Conservation (phyloP, 2,888 invertebrate genomes). For the Dryobota labecula region DNA sequence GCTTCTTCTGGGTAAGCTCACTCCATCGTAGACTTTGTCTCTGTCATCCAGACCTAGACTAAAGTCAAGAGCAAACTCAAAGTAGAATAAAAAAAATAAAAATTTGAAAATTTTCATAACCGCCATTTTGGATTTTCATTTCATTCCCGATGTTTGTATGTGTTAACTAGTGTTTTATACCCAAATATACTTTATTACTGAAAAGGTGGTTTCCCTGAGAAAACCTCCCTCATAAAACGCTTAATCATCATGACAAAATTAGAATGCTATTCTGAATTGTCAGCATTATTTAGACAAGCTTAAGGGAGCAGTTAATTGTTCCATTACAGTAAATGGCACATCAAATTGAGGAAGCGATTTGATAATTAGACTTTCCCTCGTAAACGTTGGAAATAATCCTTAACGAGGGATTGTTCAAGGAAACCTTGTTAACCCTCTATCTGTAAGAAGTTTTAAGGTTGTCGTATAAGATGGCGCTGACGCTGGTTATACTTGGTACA, state of each 20-base stretch:
- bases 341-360: constrained; percentile 46
- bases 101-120: too few relatives aligned
- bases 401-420: not conserved
- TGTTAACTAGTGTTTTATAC: too few relatives aligned
- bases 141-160: too few relatives aligned
- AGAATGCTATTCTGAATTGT: constrained; percentile 1
- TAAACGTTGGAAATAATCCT: constrained; percentile 39
- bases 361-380: constrained; percentile 40
- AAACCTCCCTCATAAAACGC: too few relatives aligned
- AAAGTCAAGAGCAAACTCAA: too few relatives aligned
- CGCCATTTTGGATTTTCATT: too few relatives aligned
- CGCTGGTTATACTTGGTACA: not conserved
- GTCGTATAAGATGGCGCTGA: not conserved
- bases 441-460: not conserved
- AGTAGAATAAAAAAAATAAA: too few relatives aligned
- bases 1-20: too few relatives aligned
- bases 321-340: constrained; percentile 39
- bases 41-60: too few relatives aligned
- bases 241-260: not conserved
- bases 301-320: constrained; percentile 25
- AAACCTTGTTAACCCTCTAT: constrained; percentile 5
- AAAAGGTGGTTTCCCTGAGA: too few relatives aligned
- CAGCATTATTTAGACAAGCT: constrained; percentile 24
- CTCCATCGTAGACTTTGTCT: too few relatives aligned
- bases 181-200: too few relatives aligned